Conservation (phyloP, 2,888 invertebrate species). For the Nysson spinosus region DNA sequence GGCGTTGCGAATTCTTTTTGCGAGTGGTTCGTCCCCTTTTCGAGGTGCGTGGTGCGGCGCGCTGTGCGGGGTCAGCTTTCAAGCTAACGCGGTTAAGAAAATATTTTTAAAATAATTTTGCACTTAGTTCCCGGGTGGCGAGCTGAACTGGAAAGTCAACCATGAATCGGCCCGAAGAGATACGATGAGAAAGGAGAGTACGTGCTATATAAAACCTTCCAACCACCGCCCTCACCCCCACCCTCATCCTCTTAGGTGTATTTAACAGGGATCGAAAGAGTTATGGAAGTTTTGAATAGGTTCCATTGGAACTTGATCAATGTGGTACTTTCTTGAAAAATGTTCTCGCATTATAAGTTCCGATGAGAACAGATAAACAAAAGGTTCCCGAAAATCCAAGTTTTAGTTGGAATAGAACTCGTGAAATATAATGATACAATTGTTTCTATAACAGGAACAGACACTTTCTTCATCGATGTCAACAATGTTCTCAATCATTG, state of each 20-base stretch:
- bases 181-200: conserved; percentile 25
- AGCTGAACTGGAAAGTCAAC: conserved; percentile 30
- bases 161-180: conserved; percentile 23
- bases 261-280: conserved; percentile 19
- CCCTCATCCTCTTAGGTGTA: conserved; percentile 38
- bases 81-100: conserved; percentile 73
- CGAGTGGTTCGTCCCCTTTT: conserved; percentile 31
- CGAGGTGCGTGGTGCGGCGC: conserved; percentile 40
- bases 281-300: too few relatives aligned
- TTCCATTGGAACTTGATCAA: too few relatives aligned
- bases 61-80: conserved; percentile 69
- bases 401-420: too few relatives aligned
- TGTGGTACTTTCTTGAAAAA: too few relatives aligned
- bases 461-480: too few relatives aligned
- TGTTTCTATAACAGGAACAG: too few relatives aligned
- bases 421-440: too few relatives aligned
- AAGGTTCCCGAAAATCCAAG: too few relatives aligned
- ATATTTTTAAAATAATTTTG: conserved; percentile 76
- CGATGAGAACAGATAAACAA: too few relatives aligned
- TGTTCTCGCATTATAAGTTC: too few relatives aligned
- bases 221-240: conserved; percentile 34
- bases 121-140: conserved; percentile 67
- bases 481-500: too few relatives aligned
- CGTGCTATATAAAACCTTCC: conserved; percentile 25
- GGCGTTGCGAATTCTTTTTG: conserved; percentile 69